phyloP scores from a whole-genome alignment of 2,113 vertebrate species.

The Corythoichthys intestinalis region DNA sequence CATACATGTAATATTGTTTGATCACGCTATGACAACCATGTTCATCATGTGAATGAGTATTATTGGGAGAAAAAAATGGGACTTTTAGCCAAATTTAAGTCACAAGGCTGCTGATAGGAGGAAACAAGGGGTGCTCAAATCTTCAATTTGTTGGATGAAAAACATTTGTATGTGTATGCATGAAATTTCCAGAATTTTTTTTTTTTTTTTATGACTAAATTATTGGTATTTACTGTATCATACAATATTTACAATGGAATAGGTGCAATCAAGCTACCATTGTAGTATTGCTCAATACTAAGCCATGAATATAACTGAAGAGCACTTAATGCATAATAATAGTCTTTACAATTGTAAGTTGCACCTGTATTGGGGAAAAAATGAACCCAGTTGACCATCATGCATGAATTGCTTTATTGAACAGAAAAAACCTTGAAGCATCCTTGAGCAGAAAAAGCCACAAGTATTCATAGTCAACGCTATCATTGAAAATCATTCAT shows the following conservation, averaged over 20 bases:
- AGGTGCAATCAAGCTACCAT: constrained; percentile 1
- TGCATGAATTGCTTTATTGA: neutral
- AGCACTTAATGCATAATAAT: neutral
- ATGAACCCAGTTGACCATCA: neutral
- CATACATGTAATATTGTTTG: neutral
- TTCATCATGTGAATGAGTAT: neutral
- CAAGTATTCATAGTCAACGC: neutral
- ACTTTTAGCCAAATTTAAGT: neutral
- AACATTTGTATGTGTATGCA: neutral
- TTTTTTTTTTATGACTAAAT: neutral
- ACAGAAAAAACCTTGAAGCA: neutral
- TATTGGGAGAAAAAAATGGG: neutral
- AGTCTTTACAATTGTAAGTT: neutral
- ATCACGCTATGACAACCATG: neutral
- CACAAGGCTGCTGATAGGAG: neutral
- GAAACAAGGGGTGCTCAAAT: constrained; percentile 57
- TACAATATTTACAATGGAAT: constrained; percentile 10
- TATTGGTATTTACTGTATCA: neutral
- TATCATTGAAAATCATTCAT: neutral
- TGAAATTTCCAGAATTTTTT: neutral
- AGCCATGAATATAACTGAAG: neutral
- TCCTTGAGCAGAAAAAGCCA: neutral
- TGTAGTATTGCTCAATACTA: neutral
- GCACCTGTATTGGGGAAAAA: neutral
- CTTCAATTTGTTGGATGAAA: constrained; percentile 10